These are phyloP conservation scores for Pammene fasciana DNA, from an alignment of 2,888 invertebrate species.

Conservation along the genomic window DNA sequence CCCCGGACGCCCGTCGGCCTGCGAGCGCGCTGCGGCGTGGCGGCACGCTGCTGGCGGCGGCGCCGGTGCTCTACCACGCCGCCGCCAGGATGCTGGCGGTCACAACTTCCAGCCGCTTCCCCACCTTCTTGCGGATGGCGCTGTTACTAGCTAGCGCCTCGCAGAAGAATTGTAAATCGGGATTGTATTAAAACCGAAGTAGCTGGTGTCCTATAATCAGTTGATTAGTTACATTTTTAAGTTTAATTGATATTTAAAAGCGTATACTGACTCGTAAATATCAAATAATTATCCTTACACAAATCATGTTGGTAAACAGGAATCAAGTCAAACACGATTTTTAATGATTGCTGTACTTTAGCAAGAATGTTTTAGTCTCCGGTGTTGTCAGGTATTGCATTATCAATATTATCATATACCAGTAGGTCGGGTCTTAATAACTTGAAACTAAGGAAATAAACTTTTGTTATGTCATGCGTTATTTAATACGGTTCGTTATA, in stretches of 20 bases:
- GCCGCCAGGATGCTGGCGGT: constrained; percentile 64
- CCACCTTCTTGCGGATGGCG: constrained; percentile 59
- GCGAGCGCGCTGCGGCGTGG: constrained; percentile 46
- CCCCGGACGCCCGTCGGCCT: constrained; percentile 53
- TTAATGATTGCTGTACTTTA: too few species aligned
- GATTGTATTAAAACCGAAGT: not conserved
- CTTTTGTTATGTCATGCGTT: constrained; percentile 17
- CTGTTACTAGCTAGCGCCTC: constrained; percentile 62
- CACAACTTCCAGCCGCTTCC: constrained; percentile 54
- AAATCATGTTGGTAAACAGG: too few species aligned
- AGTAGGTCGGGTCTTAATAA: not conserved
- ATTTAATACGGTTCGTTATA: constrained; percentile 17
- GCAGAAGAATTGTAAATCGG: constrained; percentile 61
- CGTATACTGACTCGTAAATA: too few species aligned
- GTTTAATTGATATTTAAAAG: too few species aligned
- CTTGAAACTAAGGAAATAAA: constrained; percentile 14
- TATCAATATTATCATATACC: too few species aligned
- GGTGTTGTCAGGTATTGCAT: not conserved
- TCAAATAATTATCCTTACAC: too few species aligned
- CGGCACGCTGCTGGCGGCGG: constrained; percentile 55
- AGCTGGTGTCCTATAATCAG: not conserved
- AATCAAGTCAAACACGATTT: too few species aligned
- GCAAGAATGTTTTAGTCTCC: not conserved
- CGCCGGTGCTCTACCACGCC: constrained; percentile 55
- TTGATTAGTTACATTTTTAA: too few species aligned